Conservation (phyloP, 2,113 vertebrate species). For the Calidris pygmaea region DNA sequence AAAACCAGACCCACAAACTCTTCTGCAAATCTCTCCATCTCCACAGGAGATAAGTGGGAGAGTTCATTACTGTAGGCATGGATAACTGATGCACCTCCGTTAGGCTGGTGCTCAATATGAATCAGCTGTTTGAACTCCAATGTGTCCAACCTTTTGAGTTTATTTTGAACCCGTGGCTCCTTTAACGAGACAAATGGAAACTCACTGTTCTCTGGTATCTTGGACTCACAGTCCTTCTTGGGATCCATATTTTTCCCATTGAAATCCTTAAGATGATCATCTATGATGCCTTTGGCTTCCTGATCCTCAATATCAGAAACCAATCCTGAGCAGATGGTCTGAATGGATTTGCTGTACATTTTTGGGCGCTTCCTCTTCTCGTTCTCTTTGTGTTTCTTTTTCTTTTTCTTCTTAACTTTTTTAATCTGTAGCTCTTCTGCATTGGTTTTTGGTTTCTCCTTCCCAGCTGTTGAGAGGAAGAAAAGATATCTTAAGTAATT, state of each 20-base stretch:
- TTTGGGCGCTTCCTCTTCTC: slow-evolving; percentile 94
- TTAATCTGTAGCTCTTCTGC: slow-evolving; percentile 92
- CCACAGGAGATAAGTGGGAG: slow-evolving; percentile 83
- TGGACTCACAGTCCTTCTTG: slow-evolving; percentile 74
- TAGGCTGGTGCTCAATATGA: slow-evolving; percentile 95
- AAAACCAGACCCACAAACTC: slow-evolving; percentile 93
- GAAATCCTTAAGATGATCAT: slow-evolving; percentile 74
- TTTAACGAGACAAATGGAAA: slow-evolving; percentile 76
- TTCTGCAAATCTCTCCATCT: slow-evolving; percentile 93
- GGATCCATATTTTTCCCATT: slow-evolving; percentile 74
- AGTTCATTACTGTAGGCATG: slow-evolving; percentile 95
- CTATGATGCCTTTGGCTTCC: slow-evolving; percentile 81
- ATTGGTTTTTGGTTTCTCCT: slow-evolving; percentile 87
- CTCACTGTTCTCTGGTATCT: slow-evolving; percentile 76
- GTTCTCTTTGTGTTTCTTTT: slow-evolving; percentile 99
- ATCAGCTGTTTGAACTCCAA: slow-evolving; percentile 92
- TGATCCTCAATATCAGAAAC: slow-evolving; percentile 78
- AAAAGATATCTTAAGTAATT: neutral
- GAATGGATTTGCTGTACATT: slow-evolving; percentile 96
- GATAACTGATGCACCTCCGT: slow-evolving; percentile 92
- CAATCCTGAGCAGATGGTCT: slow-evolving; percentile 90
- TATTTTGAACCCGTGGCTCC: slow-evolving; percentile 74
- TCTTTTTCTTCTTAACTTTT: slow-evolving; percentile 99
- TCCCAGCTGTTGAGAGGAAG: slow-evolving; percentile 80
- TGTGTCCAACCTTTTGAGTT: slow-evolving; percentile 80